Conservation (phyloP, 2,113 vertebrate genomes). For the Strix uralensis region DNA sequence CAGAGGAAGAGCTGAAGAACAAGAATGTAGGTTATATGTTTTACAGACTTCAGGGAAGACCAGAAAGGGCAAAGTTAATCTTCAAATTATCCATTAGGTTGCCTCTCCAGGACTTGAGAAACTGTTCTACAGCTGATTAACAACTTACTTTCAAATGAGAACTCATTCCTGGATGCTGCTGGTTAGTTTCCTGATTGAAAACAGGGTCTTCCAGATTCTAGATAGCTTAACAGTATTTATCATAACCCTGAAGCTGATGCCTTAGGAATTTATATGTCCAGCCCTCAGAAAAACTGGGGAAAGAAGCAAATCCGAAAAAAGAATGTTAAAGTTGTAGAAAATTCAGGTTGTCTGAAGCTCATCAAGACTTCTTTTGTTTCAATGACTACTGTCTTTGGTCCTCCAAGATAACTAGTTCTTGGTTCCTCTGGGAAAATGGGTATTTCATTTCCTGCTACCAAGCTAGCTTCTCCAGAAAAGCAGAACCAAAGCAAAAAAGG, state of each 20-base stretch:
- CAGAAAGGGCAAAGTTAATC: neutral
- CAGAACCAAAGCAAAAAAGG: neutral
- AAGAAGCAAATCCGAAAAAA: neutral
- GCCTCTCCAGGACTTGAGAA: neutral
- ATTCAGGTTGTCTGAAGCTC: neutral
- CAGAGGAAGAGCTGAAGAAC: neutral
- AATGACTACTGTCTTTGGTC: neutral
- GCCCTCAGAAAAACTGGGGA: rapidly evolving
- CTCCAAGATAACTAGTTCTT: neutral
- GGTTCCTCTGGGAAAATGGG: neutral
- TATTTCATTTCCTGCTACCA: neutral
- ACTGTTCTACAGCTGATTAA: neutral
- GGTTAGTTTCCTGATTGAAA: neutral
- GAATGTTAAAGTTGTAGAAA: neutral
- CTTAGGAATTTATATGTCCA: neutral
- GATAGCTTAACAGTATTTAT: neutral
- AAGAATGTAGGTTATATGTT: rapidly evolving
- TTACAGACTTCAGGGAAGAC: neutral
- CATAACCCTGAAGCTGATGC: neutral
- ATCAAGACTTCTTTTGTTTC: neutral
- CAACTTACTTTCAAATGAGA: neutral
- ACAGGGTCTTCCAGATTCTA: neutral
- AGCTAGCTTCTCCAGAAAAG: neutral
- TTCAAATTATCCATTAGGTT: neutral
- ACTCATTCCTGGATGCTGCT: neutral